phyloP scores from a whole-genome alignment of 1,140 invertebrate species.

The Drosophila yakuba region DNA sequence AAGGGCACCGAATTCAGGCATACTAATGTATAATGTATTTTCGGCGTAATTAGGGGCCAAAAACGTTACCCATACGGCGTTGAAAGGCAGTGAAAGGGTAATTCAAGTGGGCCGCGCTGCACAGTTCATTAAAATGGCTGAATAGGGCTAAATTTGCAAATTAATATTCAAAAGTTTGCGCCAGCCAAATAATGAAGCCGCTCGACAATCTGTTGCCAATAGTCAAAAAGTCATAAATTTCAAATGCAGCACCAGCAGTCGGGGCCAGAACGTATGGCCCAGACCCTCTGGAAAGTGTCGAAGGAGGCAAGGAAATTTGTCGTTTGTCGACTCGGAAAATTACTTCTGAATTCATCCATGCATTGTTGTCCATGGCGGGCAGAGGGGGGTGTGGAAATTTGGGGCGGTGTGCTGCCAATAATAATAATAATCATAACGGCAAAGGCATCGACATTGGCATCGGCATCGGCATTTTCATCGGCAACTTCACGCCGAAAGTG shows the following conservation, averaged over 20 bases:
- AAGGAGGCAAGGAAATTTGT: conserved; percentile 61
- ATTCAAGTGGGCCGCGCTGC: conserved; percentile 51
- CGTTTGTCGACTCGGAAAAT: conserved; percentile 57
- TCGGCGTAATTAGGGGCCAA: conserved; percentile 55
- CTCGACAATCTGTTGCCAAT: conserved; percentile 78
- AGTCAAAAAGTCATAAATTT: conserved; percentile 83
- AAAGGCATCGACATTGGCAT: conserved; percentile 54
- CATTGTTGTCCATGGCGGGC: conserved; percentile 54
- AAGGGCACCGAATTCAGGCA: neutral
- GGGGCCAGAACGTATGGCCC: conserved; percentile 55
- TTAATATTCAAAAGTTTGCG: conserved; percentile 82
- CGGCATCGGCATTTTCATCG: conserved; percentile 55
- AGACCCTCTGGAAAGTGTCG: conserved; percentile 56
- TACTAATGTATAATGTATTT: conserved; percentile 47
- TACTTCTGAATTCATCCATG: conserved; percentile 66
- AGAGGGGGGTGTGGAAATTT: neutral
- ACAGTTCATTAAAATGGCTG: conserved; percentile 57
- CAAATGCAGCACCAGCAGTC: conserved; percentile 68
- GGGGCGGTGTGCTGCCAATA: conserved; percentile 54
- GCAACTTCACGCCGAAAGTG: conserved; percentile 76
- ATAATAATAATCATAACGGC: conserved; percentile 81
- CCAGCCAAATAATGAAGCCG: conserved; percentile 76
- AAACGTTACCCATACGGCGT: conserved; percentile 57
- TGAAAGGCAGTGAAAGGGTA: conserved; percentile 49
- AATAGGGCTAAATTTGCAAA: conserved; percentile 76